phyloP scores from a whole-genome alignment of 2,113 vertebrate genomes.

The Pedionomus torquatus region DNA sequence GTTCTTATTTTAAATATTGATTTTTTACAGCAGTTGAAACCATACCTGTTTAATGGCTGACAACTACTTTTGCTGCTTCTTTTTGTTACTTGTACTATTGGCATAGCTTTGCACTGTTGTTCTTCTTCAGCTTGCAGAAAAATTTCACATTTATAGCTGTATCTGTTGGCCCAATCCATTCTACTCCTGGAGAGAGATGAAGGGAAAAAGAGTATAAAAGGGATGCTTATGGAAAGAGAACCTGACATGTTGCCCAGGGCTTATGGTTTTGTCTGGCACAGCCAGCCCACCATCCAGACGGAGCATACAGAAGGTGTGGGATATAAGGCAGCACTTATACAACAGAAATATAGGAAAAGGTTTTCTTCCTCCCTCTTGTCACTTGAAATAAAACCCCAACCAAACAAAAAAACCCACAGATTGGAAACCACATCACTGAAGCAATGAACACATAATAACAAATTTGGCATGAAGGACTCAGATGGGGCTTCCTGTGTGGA shows the following conservation, averaged over 20 bases:
- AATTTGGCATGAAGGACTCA: background rate
- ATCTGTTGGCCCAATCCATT: background rate
- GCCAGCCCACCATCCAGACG: background rate
- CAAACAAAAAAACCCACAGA: fast-evolving
- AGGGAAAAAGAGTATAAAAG: background rate
- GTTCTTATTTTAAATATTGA: background rate
- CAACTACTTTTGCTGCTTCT: background rate
- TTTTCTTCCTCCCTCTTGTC: background rate
- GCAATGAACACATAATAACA: background rate
- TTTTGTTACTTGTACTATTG: background rate
- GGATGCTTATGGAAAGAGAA: background rate
- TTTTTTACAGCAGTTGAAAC: background rate
- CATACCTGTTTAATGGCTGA: background rate
- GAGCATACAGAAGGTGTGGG: background rate
- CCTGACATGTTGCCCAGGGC: background rate
- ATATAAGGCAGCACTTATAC: background rate
- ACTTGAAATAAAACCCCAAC: background rate
- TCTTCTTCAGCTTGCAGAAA: background rate
- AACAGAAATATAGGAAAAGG: background rate
- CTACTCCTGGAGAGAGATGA: background rate
- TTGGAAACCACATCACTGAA: background rate
- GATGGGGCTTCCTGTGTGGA: background rate
- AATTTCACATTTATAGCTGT: background rate
- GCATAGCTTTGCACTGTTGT: background rate
- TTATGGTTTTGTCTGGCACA: background rate